Evolutionary conservation across 1,140 invertebrate species (phyloP).

Genomic region (Cepaea nemoralis): DNA sequence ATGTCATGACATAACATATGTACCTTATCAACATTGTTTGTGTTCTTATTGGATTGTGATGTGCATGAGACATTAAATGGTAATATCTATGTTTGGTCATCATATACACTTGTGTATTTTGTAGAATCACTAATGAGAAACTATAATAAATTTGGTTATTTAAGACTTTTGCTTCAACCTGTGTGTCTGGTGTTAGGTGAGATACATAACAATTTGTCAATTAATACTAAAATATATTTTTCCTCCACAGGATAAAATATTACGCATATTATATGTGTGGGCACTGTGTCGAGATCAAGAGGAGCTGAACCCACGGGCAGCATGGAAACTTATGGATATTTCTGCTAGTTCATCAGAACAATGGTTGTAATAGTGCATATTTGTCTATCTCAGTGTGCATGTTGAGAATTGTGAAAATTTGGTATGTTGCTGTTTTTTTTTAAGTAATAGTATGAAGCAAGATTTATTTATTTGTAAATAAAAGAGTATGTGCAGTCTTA

Average conservation of each 20-base stretch:
- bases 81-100: no score
- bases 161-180: no score
- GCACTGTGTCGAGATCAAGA: conserved; percentile 94
- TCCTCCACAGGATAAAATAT: conserved; percentile 84
- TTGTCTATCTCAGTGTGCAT: neutral
- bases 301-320: conserved; percentile 93
- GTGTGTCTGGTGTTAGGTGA: no score
- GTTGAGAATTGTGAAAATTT: neutral
- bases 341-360: conserved; percentile 91
- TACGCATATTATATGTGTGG: conserved; percentile 96
- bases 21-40: no score
- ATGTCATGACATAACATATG: no score
- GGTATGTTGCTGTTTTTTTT: neutral
- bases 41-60: no score
- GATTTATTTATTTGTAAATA: no score
- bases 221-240: neutral
- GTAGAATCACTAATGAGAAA: no score
- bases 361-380: conserved; percentile 78
- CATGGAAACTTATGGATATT: conserved; percentile 95
- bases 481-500: no score
- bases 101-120: no score
- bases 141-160: no score
- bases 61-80: no score
- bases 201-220: neutral
- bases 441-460: neutral